phyloP scores from a whole-genome alignment of 2,888 invertebrate genomes.

The Drosophila parthenogenetica region DNA sequence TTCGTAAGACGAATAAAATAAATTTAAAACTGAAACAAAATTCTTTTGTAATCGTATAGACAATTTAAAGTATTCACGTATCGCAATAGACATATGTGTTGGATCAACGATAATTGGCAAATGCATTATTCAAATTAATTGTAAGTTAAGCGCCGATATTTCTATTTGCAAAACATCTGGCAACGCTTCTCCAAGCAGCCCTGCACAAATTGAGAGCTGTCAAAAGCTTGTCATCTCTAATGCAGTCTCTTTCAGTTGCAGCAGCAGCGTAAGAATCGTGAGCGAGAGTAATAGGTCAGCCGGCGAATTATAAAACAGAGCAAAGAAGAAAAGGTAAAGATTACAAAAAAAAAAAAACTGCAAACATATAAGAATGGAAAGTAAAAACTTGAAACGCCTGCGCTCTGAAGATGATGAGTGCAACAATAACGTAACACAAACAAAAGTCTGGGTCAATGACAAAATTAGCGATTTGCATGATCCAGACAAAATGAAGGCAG shows the following conservation, averaged over 20 bases:
- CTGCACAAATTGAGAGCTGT: slow-evolving; percentile 1
- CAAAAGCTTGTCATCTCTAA: not conserved
- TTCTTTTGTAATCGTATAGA: slow-evolving; percentile 21
- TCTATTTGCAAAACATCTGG: not conserved
- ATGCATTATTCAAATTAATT: not conserved
- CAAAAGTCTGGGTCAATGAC: slow-evolving; percentile 72
- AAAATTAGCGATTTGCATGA: slow-evolving; percentile 65
- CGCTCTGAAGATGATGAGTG: slow-evolving; percentile 63
- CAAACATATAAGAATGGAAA: slow-evolving; percentile 30
- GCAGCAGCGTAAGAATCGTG: not conserved
- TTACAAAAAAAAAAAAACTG: not conserved
- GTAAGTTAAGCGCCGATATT: not conserved
- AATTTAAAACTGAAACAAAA: slow-evolving; percentile 33
- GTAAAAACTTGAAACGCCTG: slow-evolving; percentile 49
- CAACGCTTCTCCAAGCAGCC: not conserved
- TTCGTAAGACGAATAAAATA: slow-evolving; percentile 24
- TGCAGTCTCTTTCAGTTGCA: not conserved
- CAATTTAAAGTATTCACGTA: not conserved
- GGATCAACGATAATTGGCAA: not conserved
- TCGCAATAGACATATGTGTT: not conserved
- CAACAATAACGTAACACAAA: slow-evolving; percentile 64
- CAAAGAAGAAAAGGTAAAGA: not conserved
- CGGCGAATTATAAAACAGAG: not conserved
- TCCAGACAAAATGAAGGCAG: slow-evolving; percentile 70
- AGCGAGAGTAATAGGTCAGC: not conserved